Conservation (phyloP, 2,888 invertebrate genomes). For the Chymomyza fuscimana region DNA sequence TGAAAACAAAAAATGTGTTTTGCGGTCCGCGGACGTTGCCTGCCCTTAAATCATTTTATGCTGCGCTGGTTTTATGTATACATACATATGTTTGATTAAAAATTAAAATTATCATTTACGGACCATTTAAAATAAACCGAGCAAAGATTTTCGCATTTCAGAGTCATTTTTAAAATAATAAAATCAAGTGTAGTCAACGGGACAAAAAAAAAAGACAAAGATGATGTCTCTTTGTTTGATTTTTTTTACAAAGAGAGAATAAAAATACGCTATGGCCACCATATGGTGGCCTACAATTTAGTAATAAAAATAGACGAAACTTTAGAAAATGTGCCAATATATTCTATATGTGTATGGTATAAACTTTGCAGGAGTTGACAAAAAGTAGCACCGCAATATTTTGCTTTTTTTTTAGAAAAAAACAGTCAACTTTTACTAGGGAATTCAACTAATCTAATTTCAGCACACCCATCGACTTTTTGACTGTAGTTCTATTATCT, state of each 20-base stretch:
- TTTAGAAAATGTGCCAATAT: background rate
- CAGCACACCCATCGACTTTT: constrained; percentile 50
- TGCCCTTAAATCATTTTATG: constrained; percentile 58
- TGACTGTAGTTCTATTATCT: constrained; percentile 65
- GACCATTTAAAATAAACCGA: constrained; percentile 77
- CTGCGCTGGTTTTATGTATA: constrained; percentile 45
- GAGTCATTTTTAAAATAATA: constrained; percentile 75
- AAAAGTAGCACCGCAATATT: too few species aligned
- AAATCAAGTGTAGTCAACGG: constrained; percentile 33
- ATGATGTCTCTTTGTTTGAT: background rate
- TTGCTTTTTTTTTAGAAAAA: background rate
- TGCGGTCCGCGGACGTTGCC: constrained; percentile 12
- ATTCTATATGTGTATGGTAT: background rate
- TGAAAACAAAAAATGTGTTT: constrained; percentile 49
- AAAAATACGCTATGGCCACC: background rate
- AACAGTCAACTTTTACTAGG: background rate
- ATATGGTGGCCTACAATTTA: background rate
- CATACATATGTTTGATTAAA: constrained; percentile 75
- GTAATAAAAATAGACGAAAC: background rate
- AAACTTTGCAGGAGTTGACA: background rate
- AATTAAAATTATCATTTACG: constrained; percentile 78
- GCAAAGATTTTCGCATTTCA: constrained; percentile 77
- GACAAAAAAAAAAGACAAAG: background rate
- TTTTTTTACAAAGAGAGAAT: constrained; percentile 8
- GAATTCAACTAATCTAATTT: constrained; percentile 15